These are phyloP conservation scores for Muscicapa adusta DNA, from an alignment of 2,113 vertebrate genomes.

Conservation along the genomic window DNA sequence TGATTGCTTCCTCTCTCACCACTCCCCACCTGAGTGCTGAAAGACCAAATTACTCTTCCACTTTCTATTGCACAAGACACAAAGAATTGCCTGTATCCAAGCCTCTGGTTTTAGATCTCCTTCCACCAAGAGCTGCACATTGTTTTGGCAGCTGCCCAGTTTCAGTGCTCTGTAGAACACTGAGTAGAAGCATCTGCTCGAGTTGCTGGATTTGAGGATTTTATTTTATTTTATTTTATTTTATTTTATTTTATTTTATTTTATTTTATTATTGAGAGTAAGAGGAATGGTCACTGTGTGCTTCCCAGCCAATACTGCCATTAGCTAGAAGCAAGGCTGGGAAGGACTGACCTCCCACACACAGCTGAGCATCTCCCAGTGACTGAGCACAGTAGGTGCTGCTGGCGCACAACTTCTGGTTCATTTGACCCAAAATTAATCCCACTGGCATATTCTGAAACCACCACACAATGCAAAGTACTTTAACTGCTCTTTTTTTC, in stretches of 20 bases:
- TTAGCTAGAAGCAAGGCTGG: background rate
- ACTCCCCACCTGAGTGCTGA: background rate
- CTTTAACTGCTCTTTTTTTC: background rate
- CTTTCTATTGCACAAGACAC: background rate
- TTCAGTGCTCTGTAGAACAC: background rate
- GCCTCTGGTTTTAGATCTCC: background rate
- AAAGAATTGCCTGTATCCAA: background rate
- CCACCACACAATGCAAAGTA: background rate
- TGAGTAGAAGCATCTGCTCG: background rate
- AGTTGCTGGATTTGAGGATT: background rate
- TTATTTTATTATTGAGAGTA: background rate
- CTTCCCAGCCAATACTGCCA: background rate
- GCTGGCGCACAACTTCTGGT: background rate
- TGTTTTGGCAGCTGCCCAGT: background rate
- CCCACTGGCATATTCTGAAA: background rate
- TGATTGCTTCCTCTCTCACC: background rate
- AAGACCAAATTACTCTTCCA: background rate
- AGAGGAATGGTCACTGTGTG: background rate
- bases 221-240: background rate
- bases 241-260: too few species aligned
- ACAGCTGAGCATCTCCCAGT: background rate
- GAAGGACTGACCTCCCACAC: background rate
- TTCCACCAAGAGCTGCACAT: background rate
- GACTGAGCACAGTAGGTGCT: background rate
- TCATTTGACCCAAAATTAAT: background rate